phyloP scores from a whole-genome alignment of 2,113 vertebrate species.

The Zapus hudsonius region DNA sequence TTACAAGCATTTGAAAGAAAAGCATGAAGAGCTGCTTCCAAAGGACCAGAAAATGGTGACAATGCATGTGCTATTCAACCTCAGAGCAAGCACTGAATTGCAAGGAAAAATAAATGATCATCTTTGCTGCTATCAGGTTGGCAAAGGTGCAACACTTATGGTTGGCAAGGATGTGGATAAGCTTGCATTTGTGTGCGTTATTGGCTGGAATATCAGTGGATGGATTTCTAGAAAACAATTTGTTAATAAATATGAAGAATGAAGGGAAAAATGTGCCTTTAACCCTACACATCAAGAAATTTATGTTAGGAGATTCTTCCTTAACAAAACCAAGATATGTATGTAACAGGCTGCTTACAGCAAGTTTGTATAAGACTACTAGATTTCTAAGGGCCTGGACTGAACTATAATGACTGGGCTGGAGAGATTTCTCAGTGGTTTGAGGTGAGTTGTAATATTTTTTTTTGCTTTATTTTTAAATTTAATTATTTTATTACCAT shows the following conservation, averaged over 20 bases:
- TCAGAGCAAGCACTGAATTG: constrained; percentile 2
- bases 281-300: background rate
- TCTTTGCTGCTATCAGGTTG: background rate
- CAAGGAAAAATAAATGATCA: background rate
- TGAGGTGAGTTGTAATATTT: background rate
- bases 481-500: no score
- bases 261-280: background rate
- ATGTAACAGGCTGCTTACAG: background rate
- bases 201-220: background rate
- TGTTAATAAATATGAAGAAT: constrained; percentile 20
- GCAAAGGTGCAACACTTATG: constrained; percentile 31
- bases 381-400: background rate
- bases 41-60: background rate
- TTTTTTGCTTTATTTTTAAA: background rate
- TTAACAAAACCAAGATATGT: background rate
- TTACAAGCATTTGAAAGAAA: constrained; percentile 40
- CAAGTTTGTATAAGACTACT: background rate
- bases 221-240: background rate
- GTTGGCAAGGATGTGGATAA: background rate
- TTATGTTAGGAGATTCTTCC: constrained; percentile 17
- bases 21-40: background rate
- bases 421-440: no score
- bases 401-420: background rate
- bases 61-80: background rate
- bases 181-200: background rate